These are phyloP conservation scores for Heliconius cydno DNA, from an alignment of 2,888 invertebrate genomes.

Conservation along the genomic window DNA sequence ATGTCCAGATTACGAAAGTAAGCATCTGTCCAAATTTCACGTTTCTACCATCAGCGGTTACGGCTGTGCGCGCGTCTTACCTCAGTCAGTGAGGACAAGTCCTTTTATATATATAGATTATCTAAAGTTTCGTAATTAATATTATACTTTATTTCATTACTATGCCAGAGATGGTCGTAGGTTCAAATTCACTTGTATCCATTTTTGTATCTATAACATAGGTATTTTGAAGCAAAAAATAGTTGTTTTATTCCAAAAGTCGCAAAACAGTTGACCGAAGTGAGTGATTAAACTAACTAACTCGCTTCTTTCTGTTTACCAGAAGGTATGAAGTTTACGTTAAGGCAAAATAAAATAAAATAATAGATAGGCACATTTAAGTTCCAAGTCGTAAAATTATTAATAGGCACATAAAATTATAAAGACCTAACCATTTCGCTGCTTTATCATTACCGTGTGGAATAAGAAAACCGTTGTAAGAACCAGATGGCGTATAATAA, in stretches of 20 bases:
- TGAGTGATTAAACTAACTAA: neutral
- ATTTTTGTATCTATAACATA: neutral
- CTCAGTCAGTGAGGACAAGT: too few relatives aligned
- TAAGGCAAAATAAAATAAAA: slow-evolving; percentile 3
- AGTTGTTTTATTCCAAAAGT: neutral
- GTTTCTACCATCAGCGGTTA: too few relatives aligned
- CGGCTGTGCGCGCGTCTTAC: too few relatives aligned
- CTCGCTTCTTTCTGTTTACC: neutral
- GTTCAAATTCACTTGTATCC: neutral
- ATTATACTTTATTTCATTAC: neutral
- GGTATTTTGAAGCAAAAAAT: neutral
- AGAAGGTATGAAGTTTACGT: neutral
- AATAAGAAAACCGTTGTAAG: slow-evolving; percentile 46
- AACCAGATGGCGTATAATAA: slow-evolving; percentile 51
- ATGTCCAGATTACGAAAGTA: too few relatives aligned
- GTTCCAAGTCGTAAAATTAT: slow-evolving; percentile 28
- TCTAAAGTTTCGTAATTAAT: neutral
- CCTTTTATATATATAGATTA: neutral
- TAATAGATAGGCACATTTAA: slow-evolving; percentile 6
- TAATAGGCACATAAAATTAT: slow-evolving; percentile 46
- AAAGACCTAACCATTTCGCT: slow-evolving; percentile 47
- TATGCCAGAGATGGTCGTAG: neutral
- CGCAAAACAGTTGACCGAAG: neutral
- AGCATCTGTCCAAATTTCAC: too few relatives aligned
- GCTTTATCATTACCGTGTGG: slow-evolving; percentile 47